Evolutionary conservation across 1,140 invertebrate genomes (phyloP).

Genomic region (Apolygus lucorum): DNA sequence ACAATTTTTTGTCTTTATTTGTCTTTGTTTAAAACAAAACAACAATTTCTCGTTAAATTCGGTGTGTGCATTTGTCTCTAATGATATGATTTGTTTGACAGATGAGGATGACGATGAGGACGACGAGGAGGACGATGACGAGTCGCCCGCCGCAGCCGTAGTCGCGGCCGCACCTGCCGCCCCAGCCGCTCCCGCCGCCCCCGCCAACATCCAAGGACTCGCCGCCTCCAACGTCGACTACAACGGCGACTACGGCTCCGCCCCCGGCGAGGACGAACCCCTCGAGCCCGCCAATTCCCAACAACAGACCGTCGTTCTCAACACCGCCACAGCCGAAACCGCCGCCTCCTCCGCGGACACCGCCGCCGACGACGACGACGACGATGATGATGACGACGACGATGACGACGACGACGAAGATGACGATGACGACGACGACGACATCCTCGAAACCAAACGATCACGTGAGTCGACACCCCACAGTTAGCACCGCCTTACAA

Average conservation of each 20-base stretch:
- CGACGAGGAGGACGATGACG: conserved; percentile 62
- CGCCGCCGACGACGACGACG: conserved; percentile 51
- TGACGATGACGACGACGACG: conserved; percentile 50
- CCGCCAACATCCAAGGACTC: conserved; percentile 24
- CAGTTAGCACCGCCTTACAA: conserved; percentile 15
- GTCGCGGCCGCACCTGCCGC: conserved; percentile 26
- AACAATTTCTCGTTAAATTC: no score
- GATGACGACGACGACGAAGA: conserved; percentile 62
- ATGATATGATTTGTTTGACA: no score
- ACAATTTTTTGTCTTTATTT: background rate
- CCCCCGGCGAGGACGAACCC: conserved; percentile 41
- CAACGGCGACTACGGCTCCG: conserved; percentile 39
- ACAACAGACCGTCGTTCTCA: conserved; percentile 41
- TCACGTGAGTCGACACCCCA: conserved; percentile 60
- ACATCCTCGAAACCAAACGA: conserved; percentile 54
- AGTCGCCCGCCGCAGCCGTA: conserved; percentile 30
- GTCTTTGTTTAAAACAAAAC: no score
- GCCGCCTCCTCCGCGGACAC: conserved; percentile 42
- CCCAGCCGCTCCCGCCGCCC: conserved; percentile 27
- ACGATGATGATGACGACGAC: conserved; percentile 63
- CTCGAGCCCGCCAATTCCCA: conserved; percentile 32
- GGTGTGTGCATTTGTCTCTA: no score
- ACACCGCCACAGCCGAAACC: conserved; percentile 37
- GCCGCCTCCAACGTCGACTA: conserved; percentile 34
- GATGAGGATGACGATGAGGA: conserved; percentile 44